These are phyloP conservation scores for Andrena dorsata DNA, from an alignment of 2,888 invertebrate genomes.

Conservation along the genomic window DNA sequence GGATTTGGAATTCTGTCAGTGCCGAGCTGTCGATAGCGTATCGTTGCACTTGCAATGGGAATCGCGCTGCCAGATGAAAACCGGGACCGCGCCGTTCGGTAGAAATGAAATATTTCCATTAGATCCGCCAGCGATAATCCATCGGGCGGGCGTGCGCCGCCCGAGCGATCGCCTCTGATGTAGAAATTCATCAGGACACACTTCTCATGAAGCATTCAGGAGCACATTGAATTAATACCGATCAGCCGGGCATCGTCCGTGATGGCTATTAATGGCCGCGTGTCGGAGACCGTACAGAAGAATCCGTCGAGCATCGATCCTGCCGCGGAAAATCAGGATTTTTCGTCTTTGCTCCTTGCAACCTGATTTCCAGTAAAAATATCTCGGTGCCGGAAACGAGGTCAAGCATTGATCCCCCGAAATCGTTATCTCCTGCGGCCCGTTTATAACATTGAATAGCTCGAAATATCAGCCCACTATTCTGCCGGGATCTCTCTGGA, in stretches of 20 bases:
- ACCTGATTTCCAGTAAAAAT: too few relatives aligned
- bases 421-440: too few relatives aligned
- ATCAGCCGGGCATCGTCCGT: constrained; percentile 52
- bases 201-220: constrained; percentile 72
- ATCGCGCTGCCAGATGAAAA: constrained; percentile 12
- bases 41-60: constrained; percentile 13
- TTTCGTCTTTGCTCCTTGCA: neutral
- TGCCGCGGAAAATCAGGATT: constrained; percentile 21
- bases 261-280: constrained; percentile 64
- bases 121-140: constrained; percentile 65
- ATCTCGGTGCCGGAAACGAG: too few relatives aligned
- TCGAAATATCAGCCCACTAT: too few relatives aligned
- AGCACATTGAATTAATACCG: constrained; percentile 70
- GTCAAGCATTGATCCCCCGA: too few relatives aligned
- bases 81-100: constrained; percentile 25
- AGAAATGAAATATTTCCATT: constrained; percentile 73
- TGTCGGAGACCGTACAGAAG: constrained; percentile 7
- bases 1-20: constrained; percentile 59
- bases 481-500: too few relatives aligned
- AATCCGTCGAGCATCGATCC: constrained; percentile 32
- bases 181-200: constrained; percentile 68
- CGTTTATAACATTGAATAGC: too few relatives aligned
- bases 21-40: constrained; percentile 39
- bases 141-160: constrained; percentile 43
- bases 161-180: constrained; percentile 58